Conservation (phyloP, 1,140 invertebrate species). For the Oryzaephilus surinamensis region DNA sequence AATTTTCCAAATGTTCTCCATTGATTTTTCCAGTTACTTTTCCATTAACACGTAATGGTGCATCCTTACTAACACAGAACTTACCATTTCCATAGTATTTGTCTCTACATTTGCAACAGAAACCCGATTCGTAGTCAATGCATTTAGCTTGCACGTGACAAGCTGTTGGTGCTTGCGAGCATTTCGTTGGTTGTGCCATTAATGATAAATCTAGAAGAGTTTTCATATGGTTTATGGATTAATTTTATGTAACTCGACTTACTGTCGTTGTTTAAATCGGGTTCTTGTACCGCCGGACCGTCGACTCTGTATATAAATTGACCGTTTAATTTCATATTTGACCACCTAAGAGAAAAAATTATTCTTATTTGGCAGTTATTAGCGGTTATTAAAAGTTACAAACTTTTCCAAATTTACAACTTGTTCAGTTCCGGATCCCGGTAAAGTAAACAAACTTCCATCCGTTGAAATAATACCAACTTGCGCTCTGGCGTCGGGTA, state of each 20-base stretch:
- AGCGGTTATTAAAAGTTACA: constrained; percentile 4
- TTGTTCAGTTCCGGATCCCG: constrained; percentile 80
- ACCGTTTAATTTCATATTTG: constrained; percentile 72
- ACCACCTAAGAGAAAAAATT: constrained; percentile 51
- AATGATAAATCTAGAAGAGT: too few species aligned
- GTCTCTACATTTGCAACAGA: constrained; percentile 75
- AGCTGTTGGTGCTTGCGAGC: constrained; percentile 45
- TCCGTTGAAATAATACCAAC: constrained; percentile 81
- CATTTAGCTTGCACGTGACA: constrained; percentile 79
- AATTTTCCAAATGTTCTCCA: constrained; percentile 54
- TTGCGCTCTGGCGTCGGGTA: constrained; percentile 81
- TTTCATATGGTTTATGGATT: constrained; percentile 1
- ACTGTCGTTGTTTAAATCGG: constrained; percentile 48
- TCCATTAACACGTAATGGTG: constrained; percentile 76
- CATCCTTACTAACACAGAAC: constrained; percentile 70
- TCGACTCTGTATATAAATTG: constrained; percentile 78
- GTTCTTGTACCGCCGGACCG: constrained; percentile 49
- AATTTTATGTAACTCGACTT: constrained; percentile 12
- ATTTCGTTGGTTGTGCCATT: constrained; percentile 33
- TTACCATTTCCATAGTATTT: constrained; percentile 86
- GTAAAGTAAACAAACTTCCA: constrained; percentile 57
- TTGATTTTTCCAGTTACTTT: constrained; percentile 75
- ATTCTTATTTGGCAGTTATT: too few species aligned
- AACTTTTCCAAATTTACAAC: constrained; percentile 64
- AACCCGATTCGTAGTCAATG: constrained; percentile 68